Conservation (phyloP, 2,797 vertebrate species). For the Silurus aristotelis region DNA sequence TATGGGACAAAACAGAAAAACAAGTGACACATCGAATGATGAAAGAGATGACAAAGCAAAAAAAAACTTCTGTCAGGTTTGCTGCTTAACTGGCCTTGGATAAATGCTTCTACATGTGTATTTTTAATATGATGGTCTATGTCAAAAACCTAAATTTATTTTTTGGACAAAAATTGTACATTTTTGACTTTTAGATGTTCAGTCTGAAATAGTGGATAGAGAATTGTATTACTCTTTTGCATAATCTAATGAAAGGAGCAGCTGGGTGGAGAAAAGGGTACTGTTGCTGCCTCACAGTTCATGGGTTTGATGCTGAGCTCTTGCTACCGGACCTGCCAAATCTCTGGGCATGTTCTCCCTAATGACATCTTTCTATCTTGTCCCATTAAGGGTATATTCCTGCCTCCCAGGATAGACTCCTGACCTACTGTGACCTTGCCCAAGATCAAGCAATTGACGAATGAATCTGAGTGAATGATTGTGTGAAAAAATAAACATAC, state of each 20-base stretch:
- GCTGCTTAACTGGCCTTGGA: neutral
- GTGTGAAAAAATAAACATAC: too few relatives aligned
- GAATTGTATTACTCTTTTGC: neutral
- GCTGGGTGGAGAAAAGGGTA: neutral
- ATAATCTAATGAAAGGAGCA: neutral
- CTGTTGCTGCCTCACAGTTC: neutral
- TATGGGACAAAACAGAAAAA: conserved; percentile 59
- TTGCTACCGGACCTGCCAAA: too few relatives aligned
- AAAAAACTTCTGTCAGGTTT: neutral
- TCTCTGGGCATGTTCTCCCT: neutral
- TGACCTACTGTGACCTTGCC: neutral
- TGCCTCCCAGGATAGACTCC: neutral
- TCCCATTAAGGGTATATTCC: neutral
- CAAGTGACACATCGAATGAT: neutral
- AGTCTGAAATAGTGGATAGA: neutral
- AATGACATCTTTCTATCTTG: neutral
- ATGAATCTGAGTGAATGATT: neutral
- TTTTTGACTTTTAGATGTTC: neutral
- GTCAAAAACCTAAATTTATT: neutral
- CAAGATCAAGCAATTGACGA: neutral
- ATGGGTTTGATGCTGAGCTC: neutral
- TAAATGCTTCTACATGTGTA: neutral
- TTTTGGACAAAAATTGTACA: neutral
- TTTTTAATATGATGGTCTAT: neutral
- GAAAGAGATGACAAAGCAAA: neutral